phyloP scores from a whole-genome alignment of 1,140 invertebrate species.

The Brachionus sp. region DNA sequence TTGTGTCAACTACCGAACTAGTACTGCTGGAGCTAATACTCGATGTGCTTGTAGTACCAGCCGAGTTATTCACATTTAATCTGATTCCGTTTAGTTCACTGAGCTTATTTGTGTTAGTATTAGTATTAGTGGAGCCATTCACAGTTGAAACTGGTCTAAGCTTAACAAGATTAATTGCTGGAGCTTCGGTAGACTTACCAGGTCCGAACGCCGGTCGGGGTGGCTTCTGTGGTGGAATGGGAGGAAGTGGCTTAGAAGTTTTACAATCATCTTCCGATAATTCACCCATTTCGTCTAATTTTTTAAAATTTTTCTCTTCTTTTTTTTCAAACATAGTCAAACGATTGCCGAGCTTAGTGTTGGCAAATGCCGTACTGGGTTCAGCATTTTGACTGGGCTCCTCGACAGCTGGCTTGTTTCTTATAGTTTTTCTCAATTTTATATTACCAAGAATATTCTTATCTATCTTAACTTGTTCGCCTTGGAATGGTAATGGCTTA shows the following conservation, averaged over 20 bases:
- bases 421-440: slow-evolving; percentile 10
- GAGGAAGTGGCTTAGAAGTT: neutral
- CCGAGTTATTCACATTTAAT: slow-evolving; percentile 18
- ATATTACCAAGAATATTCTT: neutral
- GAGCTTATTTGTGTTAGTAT: slow-evolving; percentile 13
- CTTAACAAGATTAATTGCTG: slow-evolving; percentile 16
- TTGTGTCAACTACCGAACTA: neutral
- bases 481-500: neutral
- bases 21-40: slow-evolving; percentile 28
- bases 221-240: slow-evolving; percentile 14
- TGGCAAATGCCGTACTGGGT: neutral
- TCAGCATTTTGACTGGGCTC: neutral
- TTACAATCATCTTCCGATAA: neutral
- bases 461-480: slow-evolving; percentile 13
- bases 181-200: neutral
- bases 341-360: neutral
- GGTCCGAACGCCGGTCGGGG: neutral
- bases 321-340: slow-evolving; percentile 39
- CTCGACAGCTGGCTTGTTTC: neutral
- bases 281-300: neutral
- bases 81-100: neutral
- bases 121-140: neutral
- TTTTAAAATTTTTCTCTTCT: neutral
- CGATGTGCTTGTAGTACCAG: neutral
- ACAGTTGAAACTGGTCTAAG: slow-evolving; percentile 3